phyloP scores from a whole-genome alignment of 2,797 vertebrate species.

The Cossypha caffra region DNA sequence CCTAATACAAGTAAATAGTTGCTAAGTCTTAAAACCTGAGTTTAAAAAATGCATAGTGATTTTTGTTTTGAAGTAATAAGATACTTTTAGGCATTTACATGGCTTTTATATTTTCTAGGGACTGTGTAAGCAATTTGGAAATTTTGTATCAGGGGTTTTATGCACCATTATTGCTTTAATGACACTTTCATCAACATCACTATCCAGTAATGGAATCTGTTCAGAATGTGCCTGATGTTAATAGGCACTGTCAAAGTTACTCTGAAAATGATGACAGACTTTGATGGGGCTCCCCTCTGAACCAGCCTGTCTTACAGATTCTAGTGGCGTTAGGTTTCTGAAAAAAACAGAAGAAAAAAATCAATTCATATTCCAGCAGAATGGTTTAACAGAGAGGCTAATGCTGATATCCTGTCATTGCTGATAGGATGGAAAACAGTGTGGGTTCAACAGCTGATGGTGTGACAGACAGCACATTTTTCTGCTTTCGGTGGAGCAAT shows the following conservation, averaged over 20 bases:
- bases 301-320: neutral
- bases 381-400: neutral
- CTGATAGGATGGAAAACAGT: neutral
- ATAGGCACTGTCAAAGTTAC: neutral
- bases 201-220: neutral
- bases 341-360: neutral
- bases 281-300: neutral
- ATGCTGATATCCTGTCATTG: neutral
- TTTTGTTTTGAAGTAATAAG: conserved; percentile 1
- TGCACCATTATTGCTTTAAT: neutral
- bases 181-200: neutral
- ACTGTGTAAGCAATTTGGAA: neutral
- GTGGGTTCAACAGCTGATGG: neutral
- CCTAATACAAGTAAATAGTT: neutral
- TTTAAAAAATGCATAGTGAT: neutral
- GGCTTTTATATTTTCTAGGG: neutral
- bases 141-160: neutral
- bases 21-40: neutral
- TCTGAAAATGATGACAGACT: conserved; percentile 8
- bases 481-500: neutral
- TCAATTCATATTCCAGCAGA: neutral
- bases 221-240: neutral
- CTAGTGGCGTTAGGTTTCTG: neutral
- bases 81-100: neutral
- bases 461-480: conserved; percentile 39